Percentiles rank a stretch among this genome's conserved stretches.
Conservation (phyloP, 1,140 invertebrate species). For the Drosophila pallidifrons region DNA sequence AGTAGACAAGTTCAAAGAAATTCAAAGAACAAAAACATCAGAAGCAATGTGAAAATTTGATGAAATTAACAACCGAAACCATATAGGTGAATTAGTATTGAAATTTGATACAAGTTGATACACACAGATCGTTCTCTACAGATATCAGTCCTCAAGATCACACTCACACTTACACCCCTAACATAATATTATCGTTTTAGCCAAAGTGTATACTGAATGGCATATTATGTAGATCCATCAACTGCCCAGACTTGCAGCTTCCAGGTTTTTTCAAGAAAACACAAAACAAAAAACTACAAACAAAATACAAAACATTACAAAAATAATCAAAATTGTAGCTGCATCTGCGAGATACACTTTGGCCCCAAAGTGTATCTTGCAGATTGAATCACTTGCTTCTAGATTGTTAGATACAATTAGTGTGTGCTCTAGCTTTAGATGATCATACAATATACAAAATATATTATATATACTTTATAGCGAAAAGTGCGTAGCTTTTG, state of each 20-base stretch:
- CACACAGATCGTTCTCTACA: neutral
- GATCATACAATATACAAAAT: constrained; percentile 1
- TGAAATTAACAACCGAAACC: neutral
- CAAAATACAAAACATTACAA: neutral
- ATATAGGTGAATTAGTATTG: neutral
- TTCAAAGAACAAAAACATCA: neutral
- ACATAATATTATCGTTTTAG: constrained; percentile 10
- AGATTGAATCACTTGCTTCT: constrained; percentile 60
- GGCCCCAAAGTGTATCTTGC: constrained; percentile 62
- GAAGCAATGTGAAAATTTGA: constrained; percentile 3
- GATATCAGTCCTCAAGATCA: constrained; percentile 1
- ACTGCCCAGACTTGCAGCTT: constrained; percentile 85
- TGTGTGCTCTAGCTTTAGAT: constrained; percentile 60
- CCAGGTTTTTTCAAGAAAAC: constrained; percentile 73
- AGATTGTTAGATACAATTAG: constrained; percentile 40
- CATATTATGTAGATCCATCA: constrained; percentile 82
- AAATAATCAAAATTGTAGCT: constrained; percentile 25
- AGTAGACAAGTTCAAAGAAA: no score
- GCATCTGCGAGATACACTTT: constrained; percentile 74
- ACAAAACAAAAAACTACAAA: no score
- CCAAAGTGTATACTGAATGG: constrained; percentile 37
- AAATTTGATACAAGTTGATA: neutral
- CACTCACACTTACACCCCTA: neutral
- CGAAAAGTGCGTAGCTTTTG: constrained; percentile 60
- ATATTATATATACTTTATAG: constrained; percentile 19